Base-by-base conservation (phyloP, 2,888 invertebrate species). In the Leucoma salicis region DNA sequence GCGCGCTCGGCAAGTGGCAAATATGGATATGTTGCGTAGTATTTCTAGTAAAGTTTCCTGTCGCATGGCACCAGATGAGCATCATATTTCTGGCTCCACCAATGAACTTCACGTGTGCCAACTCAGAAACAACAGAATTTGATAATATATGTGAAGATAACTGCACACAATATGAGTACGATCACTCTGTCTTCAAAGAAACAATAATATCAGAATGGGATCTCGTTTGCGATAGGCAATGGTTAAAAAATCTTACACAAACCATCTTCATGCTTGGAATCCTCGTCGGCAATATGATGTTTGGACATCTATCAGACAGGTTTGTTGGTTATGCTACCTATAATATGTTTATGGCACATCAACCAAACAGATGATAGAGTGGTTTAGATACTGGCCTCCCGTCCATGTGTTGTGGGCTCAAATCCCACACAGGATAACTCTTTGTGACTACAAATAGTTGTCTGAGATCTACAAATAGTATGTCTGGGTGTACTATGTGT, bases 61-160 rank as follows among this genome's bases (percentile, higher is more conserved):
- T 94, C 0, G 95, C 95, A 0, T 95, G 95, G 95, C 95, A 95
- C 69, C 95, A 95, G 64, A 90, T 95, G 72, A 94, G 93, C 49
- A 94, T 95, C 48, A 93, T 95, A 44, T 95, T 95, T 66, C 90
- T 95, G 49, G 94, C 95, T 4, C 94, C 95, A 0, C 92, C 93
- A 0, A 91, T 91, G 39, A 80, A 90, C 12, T 92, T 90, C 61
- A 89, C 85, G 13, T 94, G 94, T 21, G 8, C 8, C 63, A 13
- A 2, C 5, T 59, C 70, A 0, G 52, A 57, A 24, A 58, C 67
- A 1, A 78, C 74, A 36, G 48, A 68, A 11, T 91, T 86, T 39
- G 91, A 91, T 32, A 90, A 78, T 31, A 45, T 66, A 0, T 94
- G 94, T 62, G 70, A 82, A 1, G 58, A 64, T 0, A 90, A 91